A percentile compares a stretch with the other conserved stretches of the same genome.
phyloP scores from a whole-genome alignment of 2,888 invertebrate genomes.

The Limnephilus marmoratus region DNA sequence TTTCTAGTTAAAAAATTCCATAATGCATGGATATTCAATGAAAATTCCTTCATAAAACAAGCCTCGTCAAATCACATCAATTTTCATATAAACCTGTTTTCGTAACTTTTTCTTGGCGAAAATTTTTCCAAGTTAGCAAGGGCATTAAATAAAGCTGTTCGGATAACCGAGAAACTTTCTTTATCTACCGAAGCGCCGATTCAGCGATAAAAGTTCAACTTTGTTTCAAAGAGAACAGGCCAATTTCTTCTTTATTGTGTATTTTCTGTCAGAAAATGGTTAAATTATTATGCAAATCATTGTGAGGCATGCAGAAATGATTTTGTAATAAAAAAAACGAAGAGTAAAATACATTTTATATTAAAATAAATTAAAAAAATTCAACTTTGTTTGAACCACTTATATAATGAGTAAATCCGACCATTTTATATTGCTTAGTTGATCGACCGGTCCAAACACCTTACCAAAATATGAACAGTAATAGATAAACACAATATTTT shows the following conservation, averaged over 20 bases:
- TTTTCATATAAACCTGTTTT: background rate
- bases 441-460: too few relatives aligned
- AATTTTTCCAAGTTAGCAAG: background rate
- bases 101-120: background rate
- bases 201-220: background rate
- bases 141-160: background rate
- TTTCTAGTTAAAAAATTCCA: background rate
- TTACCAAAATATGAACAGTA: too few relatives aligned
- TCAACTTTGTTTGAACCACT: too few relatives aligned
- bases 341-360: background rate
- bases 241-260: background rate
- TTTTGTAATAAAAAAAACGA: background rate
- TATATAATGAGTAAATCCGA: too few relatives aligned
- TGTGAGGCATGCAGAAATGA: background rate
- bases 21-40: background rate
- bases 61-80: background rate
- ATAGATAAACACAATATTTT: too few relatives aligned
- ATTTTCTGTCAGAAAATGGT: background rate
- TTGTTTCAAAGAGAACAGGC: background rate
- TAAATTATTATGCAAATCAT: background rate
- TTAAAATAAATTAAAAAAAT: too few relatives aligned
- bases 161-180: background rate
- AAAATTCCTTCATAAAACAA: background rate
- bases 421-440: too few relatives aligned
- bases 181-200: constrained; percentile 13